Conservation (phyloP, 92 coral and sea anemone species). For the Zoanthus sansibaricus region DNA sequence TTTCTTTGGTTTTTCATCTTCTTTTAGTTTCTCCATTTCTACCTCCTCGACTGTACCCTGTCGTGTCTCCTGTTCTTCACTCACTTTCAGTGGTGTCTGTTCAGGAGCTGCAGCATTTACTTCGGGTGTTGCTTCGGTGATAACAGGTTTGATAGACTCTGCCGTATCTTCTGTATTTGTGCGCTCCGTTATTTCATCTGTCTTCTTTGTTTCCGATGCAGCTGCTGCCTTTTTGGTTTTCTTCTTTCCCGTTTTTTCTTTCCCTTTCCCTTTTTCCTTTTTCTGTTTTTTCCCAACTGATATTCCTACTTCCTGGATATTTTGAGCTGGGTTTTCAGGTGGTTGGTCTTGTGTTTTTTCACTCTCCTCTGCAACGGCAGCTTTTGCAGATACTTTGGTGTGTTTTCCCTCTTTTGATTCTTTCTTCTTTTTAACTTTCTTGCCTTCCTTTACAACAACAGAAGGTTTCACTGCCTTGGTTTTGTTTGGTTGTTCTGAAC, state of each 20-base stretch:
- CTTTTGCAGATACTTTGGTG: conserved; percentile 44
- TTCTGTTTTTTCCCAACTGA: conserved; percentile 77
- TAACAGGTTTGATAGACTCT: conserved; percentile 35
- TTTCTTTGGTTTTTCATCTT: conserved; percentile 81
- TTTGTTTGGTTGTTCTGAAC: conserved; percentile 57
- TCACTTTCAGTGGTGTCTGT: conserved; percentile 54
- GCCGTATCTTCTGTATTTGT: conserved; percentile 36
- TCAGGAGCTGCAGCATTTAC: conserved; percentile 53
- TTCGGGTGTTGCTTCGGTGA: conserved; percentile 48
- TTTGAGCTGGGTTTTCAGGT: conserved; percentile 45
- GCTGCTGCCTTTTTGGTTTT: conserved; percentile 65
- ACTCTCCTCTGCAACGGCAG: conserved; percentile 27
- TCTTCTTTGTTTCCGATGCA: neutral
- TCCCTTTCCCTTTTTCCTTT: conserved; percentile 83
- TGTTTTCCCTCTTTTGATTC: conserved; percentile 73
- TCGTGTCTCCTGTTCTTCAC: conserved; percentile 27
- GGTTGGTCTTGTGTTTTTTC: conserved; percentile 33
- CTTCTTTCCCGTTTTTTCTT: conserved; percentile 83
- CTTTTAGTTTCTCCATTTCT: conserved; percentile 58
- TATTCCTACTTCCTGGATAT: conserved; percentile 42
- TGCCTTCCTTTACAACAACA: conserved; percentile 57
- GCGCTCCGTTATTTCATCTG: conserved; percentile 27
- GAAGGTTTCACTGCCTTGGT: conserved; percentile 53
- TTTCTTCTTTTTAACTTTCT: conserved; percentile 84
- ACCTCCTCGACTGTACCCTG: conserved; percentile 28